Base-by-base conservation (phyloP, 2,797 vertebrate genomes). In the Sebastiscus tertius region DNA sequence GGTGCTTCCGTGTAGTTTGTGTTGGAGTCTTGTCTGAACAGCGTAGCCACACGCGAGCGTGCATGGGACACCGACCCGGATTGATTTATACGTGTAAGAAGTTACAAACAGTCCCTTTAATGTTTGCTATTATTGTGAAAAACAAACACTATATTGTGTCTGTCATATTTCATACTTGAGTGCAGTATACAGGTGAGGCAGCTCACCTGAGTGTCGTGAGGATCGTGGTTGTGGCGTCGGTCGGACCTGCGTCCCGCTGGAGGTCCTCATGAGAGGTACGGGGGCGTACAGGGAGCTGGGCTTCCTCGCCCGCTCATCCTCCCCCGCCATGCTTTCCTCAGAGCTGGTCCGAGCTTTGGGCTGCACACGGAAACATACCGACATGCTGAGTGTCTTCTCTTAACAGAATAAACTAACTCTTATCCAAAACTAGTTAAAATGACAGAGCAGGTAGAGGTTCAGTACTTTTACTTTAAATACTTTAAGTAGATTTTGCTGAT, bases 341-440 rank as follows among this genome's bases (percentile, higher is more conserved):
- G 97, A 97, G 31, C 95, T 94, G n/a, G 93, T 96, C 69, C 95
- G 93, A 1, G 91, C 83, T 92, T 97, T 97, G 65, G 96, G 96
- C 97, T 98, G 92, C 6, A 72, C 2, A 70, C 1, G 0, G 4
- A 70, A 26, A 59, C 34, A 76, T 0, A 26, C 14, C 5, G 7
- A 59, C 22, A 62, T 8, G 16, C 2, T 66, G 56, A 66, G 36
- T 8, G 22, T 60, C 16, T 24, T 8, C 56, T 9, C 13, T 8
- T 42, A 62, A 58, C 5, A 14, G 7, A 1, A 6, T 0, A 4
- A 54, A 13, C 29, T 13, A 2, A 2, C 14, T 62, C 56, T 54
- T 6, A 36, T 36, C 24, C 2, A 11, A 24, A 72, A n/a, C 16
- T 1, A 10, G n/a, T 39, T 24, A 5, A 61, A 5, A 39, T 13